Conservation (phyloP, 2,888 invertebrate species). For the Hirudinaria manillensis region DNA sequence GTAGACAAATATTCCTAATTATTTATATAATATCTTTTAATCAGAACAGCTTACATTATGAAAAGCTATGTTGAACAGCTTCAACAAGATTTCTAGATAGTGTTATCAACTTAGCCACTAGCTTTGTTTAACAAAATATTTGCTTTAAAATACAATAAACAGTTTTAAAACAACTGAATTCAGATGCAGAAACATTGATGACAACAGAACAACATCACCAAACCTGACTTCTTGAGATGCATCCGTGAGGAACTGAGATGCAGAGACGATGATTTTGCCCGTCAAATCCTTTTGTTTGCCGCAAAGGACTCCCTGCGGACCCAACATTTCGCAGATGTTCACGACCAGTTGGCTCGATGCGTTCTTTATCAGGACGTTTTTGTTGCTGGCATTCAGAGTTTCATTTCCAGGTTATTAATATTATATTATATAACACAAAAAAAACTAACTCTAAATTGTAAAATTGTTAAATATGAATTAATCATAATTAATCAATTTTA, state of each 20-base stretch:
- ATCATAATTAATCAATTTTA: too few relatives aligned
- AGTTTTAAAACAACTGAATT: background rate
- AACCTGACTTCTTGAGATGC: conserved; percentile 78
- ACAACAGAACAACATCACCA: background rate
- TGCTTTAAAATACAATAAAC: too few relatives aligned
- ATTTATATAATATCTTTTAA: too few relatives aligned
- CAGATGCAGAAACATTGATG: background rate
- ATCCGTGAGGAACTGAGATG: conserved; percentile 77
- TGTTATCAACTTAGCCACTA: too few relatives aligned
- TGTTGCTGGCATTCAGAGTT: conserved; percentile 60
- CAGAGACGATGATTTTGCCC: conserved; percentile 71
- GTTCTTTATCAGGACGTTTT: conserved; percentile 79
- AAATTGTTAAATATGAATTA: too few relatives aligned
- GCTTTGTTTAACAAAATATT: too few relatives aligned
- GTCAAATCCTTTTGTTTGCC: conserved; percentile 68
- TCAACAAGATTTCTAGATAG: too few relatives aligned
- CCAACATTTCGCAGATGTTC: conserved; percentile 66
- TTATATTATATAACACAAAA: too few relatives aligned
- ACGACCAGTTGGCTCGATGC: conserved; percentile 73
- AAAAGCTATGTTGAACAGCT: too few relatives aligned
- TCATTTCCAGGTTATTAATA: background rate
- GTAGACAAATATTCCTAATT: background rate
- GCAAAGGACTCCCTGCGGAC: conserved; percentile 67
- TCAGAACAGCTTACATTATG: too few relatives aligned
- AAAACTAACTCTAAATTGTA: too few relatives aligned